Evolutionary conservation across 2,113 vertebrate genomes (phyloP).

Genomic region (Oncorhynchus clarkii): DNA sequence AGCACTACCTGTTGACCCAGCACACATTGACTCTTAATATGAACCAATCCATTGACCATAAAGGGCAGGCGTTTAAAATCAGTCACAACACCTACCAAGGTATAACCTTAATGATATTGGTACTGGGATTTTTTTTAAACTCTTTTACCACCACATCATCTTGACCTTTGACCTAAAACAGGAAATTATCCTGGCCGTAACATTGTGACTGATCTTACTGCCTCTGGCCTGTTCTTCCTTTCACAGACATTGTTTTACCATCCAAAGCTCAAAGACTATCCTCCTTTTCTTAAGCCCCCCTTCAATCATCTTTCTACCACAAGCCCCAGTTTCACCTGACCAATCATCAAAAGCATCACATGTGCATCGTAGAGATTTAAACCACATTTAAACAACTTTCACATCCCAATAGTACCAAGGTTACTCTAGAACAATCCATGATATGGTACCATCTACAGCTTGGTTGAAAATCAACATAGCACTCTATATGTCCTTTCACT

Average conservation of each 20-base stretch:
- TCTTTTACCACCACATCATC: no score
- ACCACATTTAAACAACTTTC: no score
- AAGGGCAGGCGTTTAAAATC: conserved; percentile 63
- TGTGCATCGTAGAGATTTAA: no score
- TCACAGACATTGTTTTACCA: conserved; percentile 49
- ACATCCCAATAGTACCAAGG: not conserved
- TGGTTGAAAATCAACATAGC: conserved; percentile 26
- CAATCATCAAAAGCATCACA: no score
- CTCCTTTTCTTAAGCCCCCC: conserved; percentile 25
- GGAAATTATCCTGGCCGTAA: no score
- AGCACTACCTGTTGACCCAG: conserved; percentile 36
- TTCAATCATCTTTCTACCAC: conserved; percentile 19
- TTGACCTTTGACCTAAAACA: no score
- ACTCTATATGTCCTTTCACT: not conserved
- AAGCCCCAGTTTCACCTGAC: no score
- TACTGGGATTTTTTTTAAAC: not conserved
- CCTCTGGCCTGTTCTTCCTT: conserved; percentile 44
- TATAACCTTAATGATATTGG: not conserved
- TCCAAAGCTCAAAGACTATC: conserved; percentile 42
- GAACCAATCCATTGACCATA: conserved; percentile 50
- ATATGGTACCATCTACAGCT: not conserved
- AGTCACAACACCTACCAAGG: conserved; percentile 37
- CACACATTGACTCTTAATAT: conserved; percentile 68
- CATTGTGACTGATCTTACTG: conserved; percentile 57
- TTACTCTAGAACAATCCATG: not conserved